phyloP scores from a whole-genome alignment of 2,113 vertebrate species.

The Thermophis baileyi region DNA sequence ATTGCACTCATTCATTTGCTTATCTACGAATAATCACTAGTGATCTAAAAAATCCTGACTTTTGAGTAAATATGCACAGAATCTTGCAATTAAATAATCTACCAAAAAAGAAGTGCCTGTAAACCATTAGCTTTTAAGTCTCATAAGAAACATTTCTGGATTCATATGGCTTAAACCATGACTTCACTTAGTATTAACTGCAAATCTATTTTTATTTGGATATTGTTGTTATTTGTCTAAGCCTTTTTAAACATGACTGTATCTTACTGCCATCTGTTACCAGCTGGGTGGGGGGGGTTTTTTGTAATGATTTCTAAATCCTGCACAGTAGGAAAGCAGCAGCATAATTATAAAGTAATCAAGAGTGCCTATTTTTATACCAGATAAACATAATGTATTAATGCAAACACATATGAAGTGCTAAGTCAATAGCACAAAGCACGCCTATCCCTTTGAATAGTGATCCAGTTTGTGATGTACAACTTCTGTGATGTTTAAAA shows the following conservation, averaged over 20 bases:
- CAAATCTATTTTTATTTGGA: constrained; percentile 6
- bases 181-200: not conserved
- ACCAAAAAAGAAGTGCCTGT: not conserved
- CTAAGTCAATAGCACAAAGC: not conserved
- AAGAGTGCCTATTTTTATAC: not conserved
- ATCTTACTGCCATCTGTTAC: constrained; percentile 19
- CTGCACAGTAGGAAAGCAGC: not conserved
- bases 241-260: constrained; percentile 19
- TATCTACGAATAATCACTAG: not conserved
- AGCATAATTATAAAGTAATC: constrained; percentile 3
- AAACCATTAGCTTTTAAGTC: not conserved
- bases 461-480: not conserved
- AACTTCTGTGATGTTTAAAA: not conserved
- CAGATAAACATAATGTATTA: constrained; percentile 1
- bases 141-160: not conserved
- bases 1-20: not conserved
- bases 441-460: not conserved
- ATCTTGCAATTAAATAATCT: not conserved
- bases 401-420: not conserved
- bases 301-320: not conserved
- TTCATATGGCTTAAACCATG: not conserved
- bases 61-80: not conserved
- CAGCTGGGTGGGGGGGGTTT: not conserved
- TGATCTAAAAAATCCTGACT: not conserved
- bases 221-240: constrained; percentile 8